Base-by-base conservation (phyloP, 2,888 invertebrate species). In the Mystacides longicornis region DNA sequence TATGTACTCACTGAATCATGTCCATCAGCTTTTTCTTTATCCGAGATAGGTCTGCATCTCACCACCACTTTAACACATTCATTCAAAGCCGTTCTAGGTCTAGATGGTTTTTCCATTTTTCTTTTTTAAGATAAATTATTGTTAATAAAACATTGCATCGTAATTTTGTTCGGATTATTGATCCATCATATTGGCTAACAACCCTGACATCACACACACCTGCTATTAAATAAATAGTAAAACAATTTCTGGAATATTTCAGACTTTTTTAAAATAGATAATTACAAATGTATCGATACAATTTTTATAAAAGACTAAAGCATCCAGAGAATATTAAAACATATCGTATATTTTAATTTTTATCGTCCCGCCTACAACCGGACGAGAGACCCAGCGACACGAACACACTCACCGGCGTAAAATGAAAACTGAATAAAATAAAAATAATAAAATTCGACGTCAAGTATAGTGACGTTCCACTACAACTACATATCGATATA, bases 41-140 rank as follows among this genome's bases (percentile, higher is more conserved):
- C 84, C 65, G 89, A 93, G 76, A 99, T 85, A 37, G 99, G 99
- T 54, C 99, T 85, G 77, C 97, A 96, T 69, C 99, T 80, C 54
- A 99, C 97, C 63, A 98, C 90, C 62, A 99, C 98, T 76, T 95
- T 94, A 58, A 98, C 95, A 67, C 90, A 87, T 74, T 97, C 94
- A 69, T 87, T 86, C 60, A 77, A 75, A 63, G 78, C 75, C 61
- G 77, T 77, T 18, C 57, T 54, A 33, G 57, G 57, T 42, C 77
- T 71, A 60, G 71, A 72, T 49, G 75, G 72, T 70, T 74, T 76
- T 68, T 77, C 77, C 77, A 77, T 77, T 64, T 31, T 54, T 37
- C n/a, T n/a, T n/a, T n/a, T n/a, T n/a, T n/a, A n/a, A n/a, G 37
- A n/a, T 37, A 37, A 7, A 37, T n/a, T 37, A 37, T 37, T n/a